Conservation (phyloP, 1,140 invertebrate species). For the Bombus ignitus region DNA sequence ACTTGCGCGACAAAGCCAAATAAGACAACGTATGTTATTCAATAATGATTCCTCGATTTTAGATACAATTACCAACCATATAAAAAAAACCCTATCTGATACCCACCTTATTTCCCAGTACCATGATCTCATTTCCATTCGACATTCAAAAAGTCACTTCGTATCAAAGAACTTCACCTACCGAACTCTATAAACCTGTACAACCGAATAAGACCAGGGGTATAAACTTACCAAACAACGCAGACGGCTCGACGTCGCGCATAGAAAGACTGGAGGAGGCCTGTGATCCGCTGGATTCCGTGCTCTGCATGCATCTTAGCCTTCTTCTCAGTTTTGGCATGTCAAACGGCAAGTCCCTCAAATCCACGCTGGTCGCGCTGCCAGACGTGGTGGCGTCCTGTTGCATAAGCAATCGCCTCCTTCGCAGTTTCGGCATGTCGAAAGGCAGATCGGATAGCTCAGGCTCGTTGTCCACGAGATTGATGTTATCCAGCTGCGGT, state of each 20-base stretch:
- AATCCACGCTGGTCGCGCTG: slow-evolving; percentile 89
- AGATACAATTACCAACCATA: too few species aligned
- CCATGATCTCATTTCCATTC: too few species aligned
- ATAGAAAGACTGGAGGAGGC: slow-evolving; percentile 91
- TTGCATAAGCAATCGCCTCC: slow-evolving; percentile 84
- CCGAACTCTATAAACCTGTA: background rate
- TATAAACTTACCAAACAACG: slow-evolving; percentile 74
- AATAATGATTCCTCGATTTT: too few species aligned
- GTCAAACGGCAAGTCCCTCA: slow-evolving; percentile 92
- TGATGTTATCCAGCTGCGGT: slow-evolving; percentile 81
- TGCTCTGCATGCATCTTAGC: slow-evolving; percentile 85
- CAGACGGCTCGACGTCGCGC: slow-evolving; percentile 86
- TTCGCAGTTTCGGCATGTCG: slow-evolving; percentile 94
- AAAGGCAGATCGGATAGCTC: slow-evolving; percentile 91
- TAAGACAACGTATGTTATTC: too few species aligned
- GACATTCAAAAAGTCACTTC: too few species aligned
- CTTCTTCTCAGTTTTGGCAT: slow-evolving; percentile 93
- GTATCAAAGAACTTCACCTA: background rate
- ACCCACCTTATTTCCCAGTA: too few species aligned
- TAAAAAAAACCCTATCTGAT: too few species aligned
- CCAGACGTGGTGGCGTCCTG: slow-evolving; percentile 87
- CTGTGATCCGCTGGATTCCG: slow-evolving; percentile 87
- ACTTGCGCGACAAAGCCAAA: background rate
- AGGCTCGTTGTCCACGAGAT: slow-evolving; percentile 80
- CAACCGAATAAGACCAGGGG: background rate